Conservation (phyloP, 2,888 invertebrate species). For the Keiferia lycopersicella region DNA sequence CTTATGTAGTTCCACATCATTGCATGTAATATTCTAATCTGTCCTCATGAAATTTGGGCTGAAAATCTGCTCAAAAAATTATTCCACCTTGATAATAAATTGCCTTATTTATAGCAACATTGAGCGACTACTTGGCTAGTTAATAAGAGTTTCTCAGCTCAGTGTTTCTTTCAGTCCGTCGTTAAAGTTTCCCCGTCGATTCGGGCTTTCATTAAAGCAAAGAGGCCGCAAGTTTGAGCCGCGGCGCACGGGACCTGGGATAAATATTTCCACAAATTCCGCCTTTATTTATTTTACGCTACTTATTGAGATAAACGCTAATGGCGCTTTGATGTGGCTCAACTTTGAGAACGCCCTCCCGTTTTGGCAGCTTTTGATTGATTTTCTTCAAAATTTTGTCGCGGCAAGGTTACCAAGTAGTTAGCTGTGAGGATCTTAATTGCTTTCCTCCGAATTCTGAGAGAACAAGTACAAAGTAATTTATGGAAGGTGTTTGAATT, state of each 20-base stretch:
- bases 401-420: constrained; percentile 48
- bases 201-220: constrained; percentile 73
- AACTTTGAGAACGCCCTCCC: constrained; percentile 60
- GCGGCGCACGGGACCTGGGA: constrained; percentile 46
- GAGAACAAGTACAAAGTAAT: constrained; percentile 19
- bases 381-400: constrained; percentile 63
- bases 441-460: constrained; percentile 35
- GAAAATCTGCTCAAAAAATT: constrained; percentile 3
- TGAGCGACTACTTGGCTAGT: constrained; percentile 34
- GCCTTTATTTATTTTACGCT: constrained; percentile 76
- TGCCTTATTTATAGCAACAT: constrained; percentile 30
- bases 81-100: constrained; percentile 18
- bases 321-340: constrained; percentile 78
- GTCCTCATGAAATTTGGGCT: background rate
- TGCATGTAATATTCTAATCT: background rate
- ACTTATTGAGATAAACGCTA: constrained; percentile 71
- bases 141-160: constrained; percentile 51
- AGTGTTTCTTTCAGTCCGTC: constrained; percentile 58
- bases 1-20: background rate
- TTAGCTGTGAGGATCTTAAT: constrained; percentile 50
- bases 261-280: constrained; percentile 76
- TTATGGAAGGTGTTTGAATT: constrained; percentile 21
- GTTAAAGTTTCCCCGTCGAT: constrained; percentile 65
- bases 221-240: constrained; percentile 66
- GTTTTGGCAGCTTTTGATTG: constrained; percentile 74